Evolutionary conservation across 2,797 vertebrate species (phyloP).

Genomic region (Propithecus deckenii): DNA sequence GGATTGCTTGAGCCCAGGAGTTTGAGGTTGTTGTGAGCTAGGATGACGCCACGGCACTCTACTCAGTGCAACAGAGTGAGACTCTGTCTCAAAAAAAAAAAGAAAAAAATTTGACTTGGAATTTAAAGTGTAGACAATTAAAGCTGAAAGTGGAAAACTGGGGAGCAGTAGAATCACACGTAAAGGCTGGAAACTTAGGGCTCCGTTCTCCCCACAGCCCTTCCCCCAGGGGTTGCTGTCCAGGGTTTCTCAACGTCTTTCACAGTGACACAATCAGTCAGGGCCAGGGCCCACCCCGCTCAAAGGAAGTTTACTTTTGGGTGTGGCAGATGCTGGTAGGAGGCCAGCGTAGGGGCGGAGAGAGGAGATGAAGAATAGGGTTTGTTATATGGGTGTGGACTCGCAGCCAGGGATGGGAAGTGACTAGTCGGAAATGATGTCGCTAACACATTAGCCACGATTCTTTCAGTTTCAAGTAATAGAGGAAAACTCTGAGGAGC

Average conservation of each 20-base stretch:
- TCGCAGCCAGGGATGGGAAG: neutral
- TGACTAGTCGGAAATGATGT: neutral
- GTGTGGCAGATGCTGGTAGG: neutral
- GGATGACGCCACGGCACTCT: too few species aligned
- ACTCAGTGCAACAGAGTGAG: too few species aligned
- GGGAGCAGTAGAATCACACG: neutral
- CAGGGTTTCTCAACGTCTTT: neutral
- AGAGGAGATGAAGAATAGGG: neutral
- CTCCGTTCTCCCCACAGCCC: too few species aligned
- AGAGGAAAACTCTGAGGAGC: neutral
- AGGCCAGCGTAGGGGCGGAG: neutral
- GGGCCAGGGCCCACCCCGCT: neutral
- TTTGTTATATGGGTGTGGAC: neutral
- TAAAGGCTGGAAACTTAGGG: neutral
- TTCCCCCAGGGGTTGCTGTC: neutral
- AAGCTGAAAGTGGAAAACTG: neutral
- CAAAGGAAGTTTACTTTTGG: constrained; percentile 4
- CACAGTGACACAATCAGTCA: neutral
- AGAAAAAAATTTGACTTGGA: neutral
- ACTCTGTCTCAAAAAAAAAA: too few species aligned
- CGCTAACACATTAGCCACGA: neutral
- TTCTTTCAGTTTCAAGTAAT: neutral
- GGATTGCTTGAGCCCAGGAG: too few species aligned
- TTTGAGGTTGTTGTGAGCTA: too few species aligned
- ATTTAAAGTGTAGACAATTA: neutral